Evolutionary conservation across 2,113 vertebrate species (phyloP).

Genomic region (Isurus oxyrinchus): DNA sequence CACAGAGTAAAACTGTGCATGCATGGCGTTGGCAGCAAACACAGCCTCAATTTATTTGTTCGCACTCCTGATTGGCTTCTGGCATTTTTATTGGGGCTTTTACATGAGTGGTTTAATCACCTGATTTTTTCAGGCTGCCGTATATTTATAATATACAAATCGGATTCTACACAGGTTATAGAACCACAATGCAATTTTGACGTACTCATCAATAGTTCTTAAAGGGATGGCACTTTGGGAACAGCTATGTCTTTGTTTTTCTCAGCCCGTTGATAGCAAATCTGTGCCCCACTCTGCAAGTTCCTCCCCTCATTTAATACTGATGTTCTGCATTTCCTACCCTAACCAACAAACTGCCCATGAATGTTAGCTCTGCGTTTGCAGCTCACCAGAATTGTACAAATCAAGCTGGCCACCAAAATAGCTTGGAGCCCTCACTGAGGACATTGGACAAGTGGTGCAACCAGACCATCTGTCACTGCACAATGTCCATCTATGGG

Average conservation of each 20-base stretch:
- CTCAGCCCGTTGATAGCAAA: not conserved
- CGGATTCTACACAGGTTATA: not conserved
- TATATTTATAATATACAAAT: not conserved
- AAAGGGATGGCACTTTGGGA: not conserved
- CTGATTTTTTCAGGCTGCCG: not conserved
- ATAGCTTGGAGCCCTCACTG: not conserved
- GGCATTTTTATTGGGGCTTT: not conserved
- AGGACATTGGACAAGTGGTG: too few relatives aligned
- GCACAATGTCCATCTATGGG: not conserved
- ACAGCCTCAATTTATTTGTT: not conserved
- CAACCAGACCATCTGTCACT: not conserved
- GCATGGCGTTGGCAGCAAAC: too few relatives aligned
- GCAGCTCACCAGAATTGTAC: not conserved
- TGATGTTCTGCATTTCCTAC: not conserved
- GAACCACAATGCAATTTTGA: not conserved
- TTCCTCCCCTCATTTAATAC: not conserved
- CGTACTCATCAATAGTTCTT: too few relatives aligned
- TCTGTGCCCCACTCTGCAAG: not conserved
- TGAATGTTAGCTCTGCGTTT: not conserved
- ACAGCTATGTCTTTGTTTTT: not conserved
- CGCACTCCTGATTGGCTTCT: not conserved
- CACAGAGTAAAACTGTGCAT: too few relatives aligned
- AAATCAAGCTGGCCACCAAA: not conserved
- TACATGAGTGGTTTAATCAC: not conserved
- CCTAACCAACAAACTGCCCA: not conserved